These are phyloP conservation scores for Dipodomys merriami DNA, from an alignment of 2,113 vertebrate species.

Conservation along the genomic window DNA sequence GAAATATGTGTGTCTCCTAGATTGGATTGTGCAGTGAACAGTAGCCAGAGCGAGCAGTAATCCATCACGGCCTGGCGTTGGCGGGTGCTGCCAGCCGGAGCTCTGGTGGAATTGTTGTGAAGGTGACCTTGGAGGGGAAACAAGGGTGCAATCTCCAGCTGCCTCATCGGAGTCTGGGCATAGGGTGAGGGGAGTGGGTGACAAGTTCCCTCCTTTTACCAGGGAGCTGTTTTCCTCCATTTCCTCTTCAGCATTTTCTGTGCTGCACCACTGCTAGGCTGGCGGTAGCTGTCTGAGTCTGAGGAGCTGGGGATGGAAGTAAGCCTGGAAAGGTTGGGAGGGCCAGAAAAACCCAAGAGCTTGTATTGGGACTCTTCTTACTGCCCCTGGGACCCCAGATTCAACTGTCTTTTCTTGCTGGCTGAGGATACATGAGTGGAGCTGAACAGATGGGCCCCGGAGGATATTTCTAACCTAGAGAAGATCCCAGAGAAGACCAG, in stretches of 20 bases:
- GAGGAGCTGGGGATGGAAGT: not conserved
- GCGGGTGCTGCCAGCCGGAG: slow-evolving; percentile 86
- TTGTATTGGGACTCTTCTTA: not conserved
- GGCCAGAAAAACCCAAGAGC: not conserved
- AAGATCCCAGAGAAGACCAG: not conserved
- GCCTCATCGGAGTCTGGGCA: slow-evolving; percentile 64
- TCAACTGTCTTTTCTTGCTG: not conserved
- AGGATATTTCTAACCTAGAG: not conserved
- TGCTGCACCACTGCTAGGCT: not conserved
- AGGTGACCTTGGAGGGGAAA: slow-evolving; percentile 88
- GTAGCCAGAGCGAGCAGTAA: slow-evolving; percentile 90
- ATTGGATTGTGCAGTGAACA: slow-evolving; percentile 93
- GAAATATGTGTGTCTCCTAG: slow-evolving; percentile 92
- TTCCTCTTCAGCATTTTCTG: slow-evolving; percentile 15
- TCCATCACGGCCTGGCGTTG: slow-evolving; percentile 89
- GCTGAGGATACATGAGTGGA: not conserved
- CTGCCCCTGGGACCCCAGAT: not conserved
- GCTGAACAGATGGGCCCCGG: not conserved
- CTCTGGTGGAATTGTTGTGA: slow-evolving; percentile 87
- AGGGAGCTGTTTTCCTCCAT: not conserved
- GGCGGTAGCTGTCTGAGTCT: not conserved
- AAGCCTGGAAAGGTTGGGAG: not conserved
- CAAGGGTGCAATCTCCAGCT: slow-evolving; percentile 55
- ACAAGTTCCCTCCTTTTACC: not conserved
- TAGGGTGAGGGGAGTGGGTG: not conserved